Base-by-base conservation (phyloP, 2,113 vertebrate species). In the Chunga burmeisteri region DNA sequence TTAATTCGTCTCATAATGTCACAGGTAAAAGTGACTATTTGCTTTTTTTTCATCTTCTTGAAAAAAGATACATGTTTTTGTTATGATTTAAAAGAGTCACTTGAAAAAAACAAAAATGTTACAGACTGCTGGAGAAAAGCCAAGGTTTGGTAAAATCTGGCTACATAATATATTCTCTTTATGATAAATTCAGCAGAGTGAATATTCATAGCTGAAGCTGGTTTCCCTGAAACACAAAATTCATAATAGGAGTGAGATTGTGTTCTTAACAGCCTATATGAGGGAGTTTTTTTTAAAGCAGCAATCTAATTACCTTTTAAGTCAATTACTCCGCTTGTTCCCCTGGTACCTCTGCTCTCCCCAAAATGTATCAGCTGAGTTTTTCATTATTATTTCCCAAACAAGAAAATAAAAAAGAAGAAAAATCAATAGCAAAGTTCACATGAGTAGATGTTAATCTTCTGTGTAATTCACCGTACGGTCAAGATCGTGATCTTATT, bases 161-260 rank as follows among this genome's bases (percentile, higher is more conserved):
- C 74, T 80, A 95, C 75, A 90, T 92, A 44, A 79, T 73, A 77
- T 88, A n/a, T 68, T 94, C 19, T 77, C 66, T 81, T 66, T 72
- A 59, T 80, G 73, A 95, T 50, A 80, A 49, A 84, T 87, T 63
- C 53, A 46, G 36, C 47, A 79, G 50, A 89, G 36, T 59, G 73
- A 92, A 67, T 92, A 94, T 87, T 97, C 77, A 91, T 92, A 67
- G 46, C 63, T 96, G 55, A 94, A 82, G 77, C 82, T 93, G 55
- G 78, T 78, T 86, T 79, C 80, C 55, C 52, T 66, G 47, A 83
- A 94, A 93, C 46, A 71, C 14, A 68, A 52, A 77, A 67, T 73
- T 46, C 94, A n/a, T 95, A 78, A 93, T 65, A 82, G n/a, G 96
- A 83, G 25, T n/a, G 32, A 74, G 55, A 79, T 65, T 72, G 65